Evolutionary conservation across 2,888 invertebrate genomes (phyloP).

Genomic region (Blastobasis lacticolella): DNA sequence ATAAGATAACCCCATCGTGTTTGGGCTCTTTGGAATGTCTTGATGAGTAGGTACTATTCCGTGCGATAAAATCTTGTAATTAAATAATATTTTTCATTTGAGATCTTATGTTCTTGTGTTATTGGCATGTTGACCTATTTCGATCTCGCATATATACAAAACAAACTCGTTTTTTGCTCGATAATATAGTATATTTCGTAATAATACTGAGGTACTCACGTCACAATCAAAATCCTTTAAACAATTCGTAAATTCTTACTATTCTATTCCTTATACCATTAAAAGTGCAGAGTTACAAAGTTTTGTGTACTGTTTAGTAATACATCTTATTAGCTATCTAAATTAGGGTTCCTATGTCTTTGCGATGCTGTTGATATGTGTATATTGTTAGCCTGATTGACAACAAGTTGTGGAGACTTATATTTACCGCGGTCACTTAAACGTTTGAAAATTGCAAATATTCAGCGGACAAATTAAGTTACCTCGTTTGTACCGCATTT

Average conservation of each 20-base stretch:
- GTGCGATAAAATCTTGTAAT: too few relatives aligned
- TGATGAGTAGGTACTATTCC: too few relatives aligned
- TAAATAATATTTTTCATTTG: too few relatives aligned
- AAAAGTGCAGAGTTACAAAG: constrained; percentile 38
- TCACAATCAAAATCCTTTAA: constrained; percentile 28
- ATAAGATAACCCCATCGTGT: too few relatives aligned
- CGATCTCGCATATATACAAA: constrained; percentile 1
- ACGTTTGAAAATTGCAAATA: too few relatives aligned
- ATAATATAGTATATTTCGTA: constrained; percentile 29
- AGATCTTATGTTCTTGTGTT: too few relatives aligned
- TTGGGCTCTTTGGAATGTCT: too few relatives aligned
- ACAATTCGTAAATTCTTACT: constrained; percentile 17
- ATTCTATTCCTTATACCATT: constrained; percentile 20
- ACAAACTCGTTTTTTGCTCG: constrained; percentile 25
- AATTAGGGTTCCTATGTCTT: constrained; percentile 1
- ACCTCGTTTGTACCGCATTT: too few relatives aligned
- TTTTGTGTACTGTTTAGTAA: constrained; percentile 23
- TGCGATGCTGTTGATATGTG: constrained; percentile 14
- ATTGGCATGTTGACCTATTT: too few relatives aligned
- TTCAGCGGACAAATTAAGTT: too few relatives aligned
- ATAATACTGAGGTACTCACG: constrained; percentile 33
- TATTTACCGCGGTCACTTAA: too few relatives aligned
- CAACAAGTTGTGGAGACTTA: too few relatives aligned
- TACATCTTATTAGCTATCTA: constrained; percentile 12
- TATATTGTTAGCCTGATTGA: not conserved